A percentile compares a stretch with the other conserved stretches of the same genome.
Conservation (phyloP, 2,888 invertebrate species). For the Cheilosia variabilis region DNA sequence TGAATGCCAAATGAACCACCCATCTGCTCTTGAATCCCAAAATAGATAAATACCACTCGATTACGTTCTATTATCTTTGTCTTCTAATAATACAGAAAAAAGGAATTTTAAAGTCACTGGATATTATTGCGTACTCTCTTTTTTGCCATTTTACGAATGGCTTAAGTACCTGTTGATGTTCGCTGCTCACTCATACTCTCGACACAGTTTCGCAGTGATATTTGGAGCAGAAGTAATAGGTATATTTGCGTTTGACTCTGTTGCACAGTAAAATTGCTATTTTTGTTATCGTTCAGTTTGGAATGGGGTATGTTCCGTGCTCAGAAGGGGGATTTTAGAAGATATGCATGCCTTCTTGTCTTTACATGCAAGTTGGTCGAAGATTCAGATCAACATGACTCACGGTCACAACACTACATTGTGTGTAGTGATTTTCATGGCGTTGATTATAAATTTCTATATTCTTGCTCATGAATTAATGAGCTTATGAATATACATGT, state of each 20-base stretch:
- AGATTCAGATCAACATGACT: too few relatives aligned
- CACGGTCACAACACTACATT: too few relatives aligned
- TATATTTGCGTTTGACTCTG: background rate
- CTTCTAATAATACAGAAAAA: background rate
- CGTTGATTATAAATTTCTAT: too few relatives aligned
- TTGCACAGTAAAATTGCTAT: background rate
- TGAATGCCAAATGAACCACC: conserved; percentile 44
- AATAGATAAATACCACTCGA: conserved; percentile 22
- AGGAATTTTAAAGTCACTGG: conserved; percentile 2
- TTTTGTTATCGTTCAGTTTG: background rate
- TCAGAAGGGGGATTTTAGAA: background rate
- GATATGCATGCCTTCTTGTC: too few relatives aligned
- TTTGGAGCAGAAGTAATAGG: conserved; percentile 36
- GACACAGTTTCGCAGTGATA: conserved; percentile 1
- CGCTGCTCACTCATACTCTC: background rate
- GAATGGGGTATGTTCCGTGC: background rate
- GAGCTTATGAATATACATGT: too few relatives aligned
- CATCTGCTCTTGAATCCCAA: conserved; percentile 24
- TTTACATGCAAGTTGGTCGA: too few relatives aligned
- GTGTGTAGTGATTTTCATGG: too few relatives aligned
- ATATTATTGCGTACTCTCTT: conserved; percentile 9
- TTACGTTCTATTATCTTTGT: conserved; percentile 4
- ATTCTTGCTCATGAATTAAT: too few relatives aligned
- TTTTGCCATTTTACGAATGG: background rate
- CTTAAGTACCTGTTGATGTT: conserved; percentile 44